Evolutionary conservation across 2,888 invertebrate species (phyloP), one percentile per base, ranked within the genome.

Genomic region (Drosophila macrospina): DNA sequence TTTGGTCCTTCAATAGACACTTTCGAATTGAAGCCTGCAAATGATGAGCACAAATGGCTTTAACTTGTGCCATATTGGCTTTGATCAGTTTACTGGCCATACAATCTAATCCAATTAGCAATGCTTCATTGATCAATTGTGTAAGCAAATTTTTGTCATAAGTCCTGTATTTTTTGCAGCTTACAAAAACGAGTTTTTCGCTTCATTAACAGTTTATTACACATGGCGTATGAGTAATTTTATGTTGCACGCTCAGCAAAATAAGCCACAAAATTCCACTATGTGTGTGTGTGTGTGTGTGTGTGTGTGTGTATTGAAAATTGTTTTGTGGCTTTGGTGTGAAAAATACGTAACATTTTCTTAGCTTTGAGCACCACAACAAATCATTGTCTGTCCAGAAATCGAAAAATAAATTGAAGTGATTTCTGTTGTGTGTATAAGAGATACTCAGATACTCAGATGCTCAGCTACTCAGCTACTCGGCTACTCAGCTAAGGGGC

Each of bases 351-450:
- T 54, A 62, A 66, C 16, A 62, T 80, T 74, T 78, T 59, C 59
- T 52, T 56, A 37, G 63, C 74, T 68, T 41, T 65, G 63, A 59
- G 48, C 45, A 47, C 34, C 55, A 59, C 45, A 78, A 73, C 78
- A 74, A 78, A 80, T 80, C 84, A 86, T 69, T 88, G 77, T 76
- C 62, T 32, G 62, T 61, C 47, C 30, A 36, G 37, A 72, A 86
- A 88, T 88, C 84, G 70, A 84, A 80, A 88, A 77, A 86, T 80
- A 84, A 88, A 84, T 84, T 88, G 88, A 86, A 74, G 78, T 84
- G 81, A 86, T 83, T 88, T 85, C 65, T 66, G 48, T 50, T 60
- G 44, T 60, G 44, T 56, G 37, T 42, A 20, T 16, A 26, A 34
- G 20, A 48, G 48, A 34, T 48, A 48, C 20, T 34, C 32, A 20